Evolutionary conservation across 2,888 invertebrate genomes (phyloP), one percentile per base, ranked within the genome.

Genomic region (Nomada lathburiana): DNA sequence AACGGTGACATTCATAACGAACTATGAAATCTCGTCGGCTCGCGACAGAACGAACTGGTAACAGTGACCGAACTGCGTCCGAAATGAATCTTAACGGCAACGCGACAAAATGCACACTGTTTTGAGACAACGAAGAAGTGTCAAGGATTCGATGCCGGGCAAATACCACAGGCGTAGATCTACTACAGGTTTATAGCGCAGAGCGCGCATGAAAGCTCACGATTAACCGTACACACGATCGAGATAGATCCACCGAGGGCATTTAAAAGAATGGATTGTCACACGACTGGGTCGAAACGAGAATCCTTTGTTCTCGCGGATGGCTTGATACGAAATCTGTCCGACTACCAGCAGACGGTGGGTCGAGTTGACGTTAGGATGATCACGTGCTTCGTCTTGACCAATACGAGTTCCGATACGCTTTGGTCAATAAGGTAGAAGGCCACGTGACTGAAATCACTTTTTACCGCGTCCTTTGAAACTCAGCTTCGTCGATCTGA

Each of bases 231-330:
- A 13, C 20, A 20, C 36, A 10, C 55, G 63, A 57, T 52, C n/a
- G 42, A 52, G 29, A 44, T 10, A 44, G 29, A 44, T 5, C 26
- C 23, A 42, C 23, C 5, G n/a, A 9, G 53, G 23, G 18, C 53
- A 10, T 57, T 53, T 11, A 26, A 16, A 3, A 50, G 64, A 47
- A 20, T 16, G 57, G 36, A 55, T 18, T 42, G 42, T 11, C n/a
- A 4, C n/a, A 4, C 16, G 26, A 55, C 5, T 20, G 13, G 52
- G 67, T 2, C 44, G 23, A n/a, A 76, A 64, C 63, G 60, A 55
- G 70, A 64, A 85, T 87, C 83, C 90, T 90, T 90, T 89, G 90
- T 90, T 85, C 87, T 82, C 80, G n/a, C 29, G 62, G 71, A 85
- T 67, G 75, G 82, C 75, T 78, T 78, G 71, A 57, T 78, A 73